Evolutionary conservation across 2,888 invertebrate species (phyloP), one percentile per base, ranked within the genome.

Genomic region (Parnassius apollo): DNA sequence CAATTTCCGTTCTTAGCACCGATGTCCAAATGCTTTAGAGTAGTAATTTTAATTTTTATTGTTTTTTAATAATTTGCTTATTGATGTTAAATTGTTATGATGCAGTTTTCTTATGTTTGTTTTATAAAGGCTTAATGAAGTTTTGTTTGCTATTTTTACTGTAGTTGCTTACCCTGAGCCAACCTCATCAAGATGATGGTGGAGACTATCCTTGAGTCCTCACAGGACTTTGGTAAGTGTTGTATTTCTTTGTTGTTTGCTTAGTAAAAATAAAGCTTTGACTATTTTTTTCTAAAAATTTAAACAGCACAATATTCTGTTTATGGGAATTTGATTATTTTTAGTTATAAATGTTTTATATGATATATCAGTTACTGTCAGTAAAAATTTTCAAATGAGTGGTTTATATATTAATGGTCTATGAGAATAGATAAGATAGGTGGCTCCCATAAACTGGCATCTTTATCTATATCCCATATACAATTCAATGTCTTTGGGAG

Each of bases 161-260:
- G 69, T 80, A 86, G 86, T 78, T 75, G 77, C 73, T 77, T 78
- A 75, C 70, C 64, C 70, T 70, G 78, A 72, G 71, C 78, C 76
- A 59, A 77, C 79, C 74, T 59, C 67, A 71, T 62, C 85, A 88
- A 80, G 81, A 91, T 91, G 91, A 91, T 91, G 91, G 90, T 91
- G 80, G 91, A 91, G 74, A 90, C 88, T 71, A 82, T 88, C 72
- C 81, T 91, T 64, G 91, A 91, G 85, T 88, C 84, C 85, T 83
- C 90, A 48, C 89, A 87, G 85, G 91, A 91, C 85, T 89, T 89
- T 71, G 88, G 91, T 91, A 67, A 90, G 90, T 84, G 0, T 13
- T 42, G 7, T 13, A 13, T 13, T 42, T 35, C 35, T 35, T 35
- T 35, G 35, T 35, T 35, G 35, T 35, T 35, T 35, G 35, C 35